Base-by-base conservation (phyloP, 2,888 invertebrate genomes). In the Netelia fuscicornis region DNA sequence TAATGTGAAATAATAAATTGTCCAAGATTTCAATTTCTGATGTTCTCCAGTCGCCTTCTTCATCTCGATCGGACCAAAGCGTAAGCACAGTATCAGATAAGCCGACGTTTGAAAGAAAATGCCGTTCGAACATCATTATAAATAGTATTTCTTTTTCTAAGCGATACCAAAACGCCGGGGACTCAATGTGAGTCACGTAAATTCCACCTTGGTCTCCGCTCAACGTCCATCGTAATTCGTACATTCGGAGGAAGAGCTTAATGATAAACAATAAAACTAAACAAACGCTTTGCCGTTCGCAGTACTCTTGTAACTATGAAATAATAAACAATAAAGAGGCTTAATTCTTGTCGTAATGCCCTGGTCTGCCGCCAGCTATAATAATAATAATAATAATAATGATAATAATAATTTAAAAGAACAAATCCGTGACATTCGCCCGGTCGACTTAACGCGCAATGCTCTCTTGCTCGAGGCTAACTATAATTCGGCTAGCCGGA, bases 161-260 rank as follows among this genome's bases (percentile, higher is more conserved):
- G 72, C 64, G 74, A 81, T 70, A 52, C 54, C 65, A 75, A 76
- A 70, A 68, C 44, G 75, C 64, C 81, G 60, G 70, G 75, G 84
- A 89, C 90, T 91, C 90, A 91, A 91, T 90, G 89, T 91, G 91
- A 91, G 91, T 89, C 88, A 87, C 79, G 68, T 83, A 80, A 87
- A 79, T 80, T 77, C 71, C 64, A 74, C 75, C 70, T 62, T 79
- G 54, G 37, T 70, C 78, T 62, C 11, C 68, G 65, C 60, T 44
- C 52, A 54, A 25, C 58, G 58, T 82, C 67, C 58, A 68, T 62
- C 71, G n/a, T 68, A 81, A 74, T 79, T 62, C 25, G 68, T 71
- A 77, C 71, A 80, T 81, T 74, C 79, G 74, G 75, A 84, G 67
- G 64, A 85, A 37, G 62, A 72, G 44, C 1, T 23, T 62, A 65